Evolutionary conservation across 2,113 vertebrate species (phyloP), one percentile per base, ranked within the genome.

Genomic region (Salminus brasiliensis): DNA sequence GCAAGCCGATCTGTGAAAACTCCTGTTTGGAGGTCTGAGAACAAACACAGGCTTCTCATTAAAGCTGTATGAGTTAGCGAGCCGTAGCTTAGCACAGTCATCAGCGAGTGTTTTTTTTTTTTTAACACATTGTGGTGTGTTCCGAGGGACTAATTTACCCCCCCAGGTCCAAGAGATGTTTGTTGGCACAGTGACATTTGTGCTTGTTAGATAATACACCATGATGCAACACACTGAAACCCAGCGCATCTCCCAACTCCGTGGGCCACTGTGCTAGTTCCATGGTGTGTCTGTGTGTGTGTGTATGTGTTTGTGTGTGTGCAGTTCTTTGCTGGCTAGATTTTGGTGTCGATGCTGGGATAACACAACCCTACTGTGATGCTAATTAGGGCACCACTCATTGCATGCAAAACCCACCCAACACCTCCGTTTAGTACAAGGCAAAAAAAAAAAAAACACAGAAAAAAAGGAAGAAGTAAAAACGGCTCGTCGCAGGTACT

Each of bases 211-310:
- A 89, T 93, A 92, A 93, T 92, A 87, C 72, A 55, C 16, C 47
- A 88, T 93, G 92, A 93, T 92, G 92, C 91, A 93, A 93, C 81
- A 55, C 77, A 73, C 9, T 91, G 92, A 89, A 93, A 93, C 84
- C 32, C 84, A 90, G 88, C 45, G 82, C 81, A 63, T 71, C 87
- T 90, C 83, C 82, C 85, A 81, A 87, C 88, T 76, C 78, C 76
- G 43, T 34, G 78, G 88, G 89, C 73, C 84, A 89, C 82, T 49
- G 76, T 82, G 87, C 87, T 88, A 80, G 84, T 80, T 89, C 45
- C 85, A 86, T 84, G 85, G 84, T 82, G 62, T 23, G 52, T 84
- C 86, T 69, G 63, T 36, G 67, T 76, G 72, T 67, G 67, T 79
- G 16, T 71, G 49, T 76, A 66, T 67, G 67, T 79, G 16, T 71